Conservation (phyloP, 2,797 vertebrate species). For the Spatula versicolor region DNA sequence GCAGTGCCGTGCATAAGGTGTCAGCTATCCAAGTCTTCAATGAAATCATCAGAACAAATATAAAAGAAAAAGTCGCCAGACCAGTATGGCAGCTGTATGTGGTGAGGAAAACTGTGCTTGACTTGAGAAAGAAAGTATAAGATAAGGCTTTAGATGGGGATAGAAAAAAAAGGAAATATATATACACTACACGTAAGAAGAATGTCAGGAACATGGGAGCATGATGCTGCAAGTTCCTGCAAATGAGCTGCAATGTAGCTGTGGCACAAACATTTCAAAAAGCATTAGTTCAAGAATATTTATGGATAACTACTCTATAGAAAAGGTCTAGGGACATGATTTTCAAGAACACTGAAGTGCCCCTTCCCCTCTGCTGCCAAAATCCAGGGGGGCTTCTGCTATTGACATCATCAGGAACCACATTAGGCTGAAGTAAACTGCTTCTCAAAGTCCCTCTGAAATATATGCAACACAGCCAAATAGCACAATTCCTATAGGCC, state of each 20-base stretch:
- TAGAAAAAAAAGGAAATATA: neutral
- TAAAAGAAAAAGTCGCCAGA: neutral
- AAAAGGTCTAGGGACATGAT: neutral
- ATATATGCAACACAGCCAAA: neutral
- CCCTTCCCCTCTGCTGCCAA: neutral
- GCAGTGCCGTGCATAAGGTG: neutral
- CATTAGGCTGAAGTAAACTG: neutral
- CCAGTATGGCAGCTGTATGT: neutral
- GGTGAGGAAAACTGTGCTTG: neutral
- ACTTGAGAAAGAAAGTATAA: neutral
- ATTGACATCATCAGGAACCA: neutral
- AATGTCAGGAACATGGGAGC: neutral
- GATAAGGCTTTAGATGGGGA: neutral
- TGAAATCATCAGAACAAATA: neutral
- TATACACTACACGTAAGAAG: neutral
- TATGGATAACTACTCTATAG: neutral
- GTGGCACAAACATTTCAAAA: neutral
- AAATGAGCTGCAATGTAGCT: neutral
- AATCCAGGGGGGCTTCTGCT: neutral
- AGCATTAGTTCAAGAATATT: neutral
- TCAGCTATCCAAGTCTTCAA: neutral
- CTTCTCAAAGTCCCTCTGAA: slow-evolving; percentile 9
- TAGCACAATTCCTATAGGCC: neutral
- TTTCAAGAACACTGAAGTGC: neutral
- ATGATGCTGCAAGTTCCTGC: neutral